A percentile compares a stretch with the other conserved stretches of the same genome.
phyloP scores from a whole-genome alignment of 2,113 vertebrate genomes.

The Crocuta crocuta region DNA sequence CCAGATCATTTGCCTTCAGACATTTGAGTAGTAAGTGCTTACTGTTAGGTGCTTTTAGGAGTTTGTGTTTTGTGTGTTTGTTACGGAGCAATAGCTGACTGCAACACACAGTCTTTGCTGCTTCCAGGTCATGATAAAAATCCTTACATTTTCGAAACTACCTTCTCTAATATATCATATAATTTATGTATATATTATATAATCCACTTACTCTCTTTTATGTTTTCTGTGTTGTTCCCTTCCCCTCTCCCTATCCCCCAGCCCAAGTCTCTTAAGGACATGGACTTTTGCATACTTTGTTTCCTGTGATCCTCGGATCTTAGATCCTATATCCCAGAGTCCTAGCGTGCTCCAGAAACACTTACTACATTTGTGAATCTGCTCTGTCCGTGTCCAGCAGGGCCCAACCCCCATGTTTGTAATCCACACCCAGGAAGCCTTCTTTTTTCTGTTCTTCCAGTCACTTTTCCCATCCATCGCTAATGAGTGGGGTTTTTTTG shows the following conservation, averaged over 20 bases:
- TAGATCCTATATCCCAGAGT: background rate
- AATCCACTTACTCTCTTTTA: background rate
- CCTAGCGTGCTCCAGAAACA: no score
- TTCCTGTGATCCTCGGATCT: background rate
- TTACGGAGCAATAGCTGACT: background rate
- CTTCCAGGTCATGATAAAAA: background rate
- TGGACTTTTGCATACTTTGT: background rate
- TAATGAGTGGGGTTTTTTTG: background rate
- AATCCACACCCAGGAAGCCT: background rate
- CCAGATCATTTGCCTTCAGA: background rate
- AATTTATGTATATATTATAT: background rate
- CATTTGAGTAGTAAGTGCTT: background rate
- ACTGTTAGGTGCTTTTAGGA: background rate
- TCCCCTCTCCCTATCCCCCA: background rate
- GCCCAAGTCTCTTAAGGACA: background rate
- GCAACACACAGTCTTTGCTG: background rate
- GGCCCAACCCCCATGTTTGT: background rate
- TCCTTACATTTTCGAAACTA: background rate
- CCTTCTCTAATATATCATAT: background rate
- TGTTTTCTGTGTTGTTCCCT: background rate
- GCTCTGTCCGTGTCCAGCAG: background rate
- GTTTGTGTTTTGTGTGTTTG: background rate
- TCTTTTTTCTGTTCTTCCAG: background rate
- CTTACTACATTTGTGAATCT: background rate
- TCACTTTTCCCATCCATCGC: background rate